Evolutionary conservation across 2,113 vertebrate species (phyloP), one percentile per base, ranked within the genome.

Genomic region (Conger conger): DNA sequence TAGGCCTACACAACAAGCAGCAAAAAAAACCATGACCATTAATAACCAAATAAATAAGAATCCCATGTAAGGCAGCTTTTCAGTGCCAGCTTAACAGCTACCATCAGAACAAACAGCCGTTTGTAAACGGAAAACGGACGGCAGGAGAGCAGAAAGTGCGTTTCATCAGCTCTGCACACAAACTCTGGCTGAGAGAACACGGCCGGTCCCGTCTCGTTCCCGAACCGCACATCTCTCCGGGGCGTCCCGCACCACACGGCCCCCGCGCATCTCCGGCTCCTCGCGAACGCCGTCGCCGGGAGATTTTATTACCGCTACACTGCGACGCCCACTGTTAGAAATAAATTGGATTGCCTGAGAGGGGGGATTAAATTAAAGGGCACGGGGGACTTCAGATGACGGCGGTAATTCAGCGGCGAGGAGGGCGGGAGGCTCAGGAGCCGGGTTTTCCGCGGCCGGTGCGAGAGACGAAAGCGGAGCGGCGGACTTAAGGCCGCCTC

Each of bases 291-390:
- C 37, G 18, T 37, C n/a, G 23, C 63, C 4, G n/a, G 63, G 40
- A 82, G 35, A 83, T 76, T 33, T 33, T 60, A 76, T 45, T 45
- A 57, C 80, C 42, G 15, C 16, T 81, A 81, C 2, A 40, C 37
- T 20, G 36, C 37, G 60, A 76, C 33, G 45, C 80, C 80, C 42
- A 27, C 82, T 76, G 82, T 83, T 83, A 42, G 27, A 76, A 76
- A 40, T 45, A 83, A 83, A 83, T 60, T 73, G 82, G 54, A 76
- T 45, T 76, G 60, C 82, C 40, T 76, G 27, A 73, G 27, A 38
- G 37, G 27, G 27, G 35, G 53, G 42, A 82, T 63, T 68, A 68
- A n/a, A 82, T 53, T n/a, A 81, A 63, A 38, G 60, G 60, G 82
- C n/a, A 11, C 11, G 4, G 33, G 79, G 15, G 60, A 23, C 38